These are phyloP conservation scores for Diorhabda sublineata DNA, from an alignment of 1,140 invertebrate genomes.

Conservation along the genomic window DNA sequence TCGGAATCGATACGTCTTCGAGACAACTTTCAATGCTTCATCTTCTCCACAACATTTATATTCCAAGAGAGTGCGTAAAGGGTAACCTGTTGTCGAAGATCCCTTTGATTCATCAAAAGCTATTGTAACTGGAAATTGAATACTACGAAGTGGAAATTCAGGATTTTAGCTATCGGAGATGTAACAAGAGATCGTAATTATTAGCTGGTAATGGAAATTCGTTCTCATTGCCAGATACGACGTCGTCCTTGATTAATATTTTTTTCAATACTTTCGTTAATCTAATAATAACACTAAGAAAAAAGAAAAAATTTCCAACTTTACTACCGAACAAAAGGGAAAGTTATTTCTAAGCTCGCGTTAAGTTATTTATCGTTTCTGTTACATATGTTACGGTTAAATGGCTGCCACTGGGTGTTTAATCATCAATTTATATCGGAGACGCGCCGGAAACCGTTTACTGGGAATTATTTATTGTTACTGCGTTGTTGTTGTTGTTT, in stretches of 20 bases:
- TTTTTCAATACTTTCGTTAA: not conserved
- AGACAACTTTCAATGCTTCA: not conserved
- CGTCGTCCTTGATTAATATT: too few relatives aligned
- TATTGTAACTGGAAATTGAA: constrained; percentile 42
- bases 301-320: not conserved
- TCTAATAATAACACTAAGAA: not conserved
- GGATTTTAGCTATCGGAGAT: constrained; percentile 16
- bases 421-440: constrained; percentile 10
- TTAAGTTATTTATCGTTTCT: constrained; percentile 23
- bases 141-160: constrained; percentile 40
- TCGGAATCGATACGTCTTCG: not conserved
- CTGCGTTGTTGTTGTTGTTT: not conserved
- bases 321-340: constrained; percentile 11
- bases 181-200: constrained; percentile 45
- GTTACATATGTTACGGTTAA: constrained; percentile 13
- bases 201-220: constrained; percentile 42
- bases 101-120: constrained; percentile 43
- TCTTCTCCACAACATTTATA: constrained; percentile 25
- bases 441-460: constrained; percentile 1
- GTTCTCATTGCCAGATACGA: constrained; percentile 26
- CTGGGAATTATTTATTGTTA: constrained; percentile 1
- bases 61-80: constrained; percentile 28
- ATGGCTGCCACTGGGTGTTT: constrained; percentile 6
- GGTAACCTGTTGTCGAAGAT: constrained; percentile 26
- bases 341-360: constrained; percentile 23